Base-by-base conservation (phyloP, 2,797 vertebrate genomes). In the Pseudomugil gertrudae region DNA sequence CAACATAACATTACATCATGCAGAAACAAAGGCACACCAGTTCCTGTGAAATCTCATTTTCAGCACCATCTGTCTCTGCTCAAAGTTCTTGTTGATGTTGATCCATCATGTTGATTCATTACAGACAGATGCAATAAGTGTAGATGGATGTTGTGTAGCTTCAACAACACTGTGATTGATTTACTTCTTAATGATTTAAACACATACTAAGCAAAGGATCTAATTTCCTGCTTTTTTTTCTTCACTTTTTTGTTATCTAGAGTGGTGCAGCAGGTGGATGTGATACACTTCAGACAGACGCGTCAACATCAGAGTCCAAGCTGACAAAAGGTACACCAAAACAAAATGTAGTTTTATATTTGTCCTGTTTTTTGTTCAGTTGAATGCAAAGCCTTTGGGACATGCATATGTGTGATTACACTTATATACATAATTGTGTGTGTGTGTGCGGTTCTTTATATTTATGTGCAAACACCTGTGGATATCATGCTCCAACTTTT, bases 301-400 rank as follows among this genome's bases (percentile, higher is more conserved):
- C 83, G 10, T 73, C 81, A 5, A n/a, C n/a, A 29, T 79, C 84
- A 14, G 94, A 94, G 2, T 95, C 95, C 56, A 97, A 94, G 87
- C 81, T 98, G 62, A 90, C 95, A 66, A 99, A 98, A 98, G 96
- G 98, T 98, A 10, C 17, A 32, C n/a, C 14, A 17, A 47, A 24
- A 24, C 14, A 43, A 17, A 9, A 0, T 2, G 3, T 11, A 3
- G 3, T 19, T 43, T 56, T 63, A n/a, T 1, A 62, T 29, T 55
- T 10, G 3, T 57, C 40, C 13, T 47, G 3, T 75, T 63, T 33
- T 36, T 74, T 33, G 29, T 40, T 66, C 54, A 86, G 72, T 75
- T 17, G 80, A 57, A 80, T 73, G 36, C 72, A 76, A 74, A 78
- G 53, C 36, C 69, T 74, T 24, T 19, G 29, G 47, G 45, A 38